These are phyloP conservation scores for Tinamus guttatus DNA, from an alignment of 2,113 vertebrate species.

Conservation along the genomic window DNA sequence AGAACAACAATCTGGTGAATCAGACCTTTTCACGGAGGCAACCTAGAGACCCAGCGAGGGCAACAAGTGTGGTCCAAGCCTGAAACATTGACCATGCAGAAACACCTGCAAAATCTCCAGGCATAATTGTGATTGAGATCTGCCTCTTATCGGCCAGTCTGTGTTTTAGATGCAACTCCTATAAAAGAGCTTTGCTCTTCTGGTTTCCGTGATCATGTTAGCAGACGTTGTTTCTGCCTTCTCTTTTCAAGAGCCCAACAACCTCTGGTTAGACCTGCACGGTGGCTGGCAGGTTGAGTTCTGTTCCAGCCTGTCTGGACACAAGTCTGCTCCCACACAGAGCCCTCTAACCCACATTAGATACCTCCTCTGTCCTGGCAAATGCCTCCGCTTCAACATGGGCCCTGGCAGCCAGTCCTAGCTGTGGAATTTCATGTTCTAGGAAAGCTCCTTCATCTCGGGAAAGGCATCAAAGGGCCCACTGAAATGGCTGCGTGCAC, in stretches of 20 bases:
- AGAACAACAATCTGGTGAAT: background rate
- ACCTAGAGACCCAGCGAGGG: background rate
- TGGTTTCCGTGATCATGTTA: background rate
- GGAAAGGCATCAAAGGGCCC: background rate
- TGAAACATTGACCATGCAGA: background rate
- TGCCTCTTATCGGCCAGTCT: background rate
- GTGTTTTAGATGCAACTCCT: background rate
- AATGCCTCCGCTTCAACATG: background rate
- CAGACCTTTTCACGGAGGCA: background rate
- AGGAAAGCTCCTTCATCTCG: background rate
- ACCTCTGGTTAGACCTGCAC: background rate
- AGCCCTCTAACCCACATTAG: background rate
- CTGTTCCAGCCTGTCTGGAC: background rate
- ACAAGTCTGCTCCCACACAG: background rate
- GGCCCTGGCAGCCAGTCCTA: background rate
- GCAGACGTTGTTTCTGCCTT: background rate
- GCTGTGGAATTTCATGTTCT: background rate
- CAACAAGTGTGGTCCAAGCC: background rate
- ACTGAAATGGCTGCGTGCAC: background rate
- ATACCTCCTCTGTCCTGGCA: background rate
- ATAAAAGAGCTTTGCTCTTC: background rate
- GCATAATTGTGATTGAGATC: background rate
- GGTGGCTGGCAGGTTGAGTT: background rate
- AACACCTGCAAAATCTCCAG: background rate
- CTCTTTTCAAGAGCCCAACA: background rate